Evolutionary conservation across 2,797 vertebrate genomes (phyloP).

Genomic region (Gouania willdenowi): DNA sequence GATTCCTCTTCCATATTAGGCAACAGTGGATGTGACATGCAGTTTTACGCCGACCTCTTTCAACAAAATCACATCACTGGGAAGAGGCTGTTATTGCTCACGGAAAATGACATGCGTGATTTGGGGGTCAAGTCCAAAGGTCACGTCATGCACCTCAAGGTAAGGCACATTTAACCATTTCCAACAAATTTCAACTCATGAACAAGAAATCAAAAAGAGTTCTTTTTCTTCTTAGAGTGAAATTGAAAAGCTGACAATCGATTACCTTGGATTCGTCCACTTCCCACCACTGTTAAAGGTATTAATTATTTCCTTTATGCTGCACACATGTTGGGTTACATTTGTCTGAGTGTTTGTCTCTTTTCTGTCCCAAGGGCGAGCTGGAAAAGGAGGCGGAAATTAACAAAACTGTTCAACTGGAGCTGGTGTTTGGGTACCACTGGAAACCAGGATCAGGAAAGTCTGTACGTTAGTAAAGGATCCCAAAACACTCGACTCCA

Average conservation of each 20-base stretch:
- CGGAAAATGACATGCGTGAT: conserved; percentile 90
- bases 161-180: conserved; percentile 36
- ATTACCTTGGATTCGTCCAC: conserved; percentile 92
- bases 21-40: conserved; percentile 80
- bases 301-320: conserved; percentile 1
- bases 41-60: conserved; percentile 86
- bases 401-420: conserved; percentile 68
- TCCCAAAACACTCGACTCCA: background rate
- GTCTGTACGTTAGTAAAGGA: conserved; percentile 72
- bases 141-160: conserved; percentile 96
- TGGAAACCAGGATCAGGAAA: conserved; percentile 87
- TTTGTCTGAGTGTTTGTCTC: background rate
- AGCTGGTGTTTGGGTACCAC: conserved; percentile 96
- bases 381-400: conserved; percentile 55
- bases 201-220: background rate
- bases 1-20: conserved; percentile 59
- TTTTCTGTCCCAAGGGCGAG: conserved; percentile 56
- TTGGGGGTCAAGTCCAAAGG: conserved; percentile 95
- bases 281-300: conserved; percentile 96
- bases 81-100: conserved; percentile 85
- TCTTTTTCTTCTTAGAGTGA: conserved; percentile 77
- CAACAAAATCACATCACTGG: conserved; percentile 96
- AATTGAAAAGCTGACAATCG: conserved; percentile 91
- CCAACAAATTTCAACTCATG: no score
- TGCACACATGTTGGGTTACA: background rate